A percentile compares a stretch with the other conserved stretches of the same genome.
Conservation (phyloP, 2,888 invertebrate genomes). For the Ectemnius lituratus region DNA sequence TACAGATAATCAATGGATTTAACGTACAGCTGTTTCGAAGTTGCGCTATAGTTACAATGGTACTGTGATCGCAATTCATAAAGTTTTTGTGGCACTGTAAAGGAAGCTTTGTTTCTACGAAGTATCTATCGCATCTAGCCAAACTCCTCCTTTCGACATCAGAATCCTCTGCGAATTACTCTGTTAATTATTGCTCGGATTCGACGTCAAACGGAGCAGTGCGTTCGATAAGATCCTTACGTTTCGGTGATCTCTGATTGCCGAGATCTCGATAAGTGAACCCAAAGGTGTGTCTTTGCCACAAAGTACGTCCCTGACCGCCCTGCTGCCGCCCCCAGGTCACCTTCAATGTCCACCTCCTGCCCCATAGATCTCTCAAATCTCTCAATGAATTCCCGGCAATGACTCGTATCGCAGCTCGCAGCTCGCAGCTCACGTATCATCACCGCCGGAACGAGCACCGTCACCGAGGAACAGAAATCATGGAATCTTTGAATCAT, state of each 20-base stretch:
- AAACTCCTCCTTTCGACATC: conserved; percentile 8
- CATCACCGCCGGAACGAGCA: background rate
- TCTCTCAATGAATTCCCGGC: conserved; percentile 22
- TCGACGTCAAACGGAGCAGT: conserved; percentile 25
- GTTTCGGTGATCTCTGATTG: too few relatives aligned
- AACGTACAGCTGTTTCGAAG: conserved; percentile 34
- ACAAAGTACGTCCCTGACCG: conserved; percentile 76
- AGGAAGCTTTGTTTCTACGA: conserved; percentile 36
- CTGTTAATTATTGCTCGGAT: background rate
- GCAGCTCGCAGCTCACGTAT: conserved; percentile 1
- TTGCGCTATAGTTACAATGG: conserved; percentile 27
- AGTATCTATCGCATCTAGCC: background rate
- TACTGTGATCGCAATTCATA: conserved; percentile 1
- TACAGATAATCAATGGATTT: conserved; percentile 13
- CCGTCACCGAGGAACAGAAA: background rate
- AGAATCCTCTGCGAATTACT: background rate
- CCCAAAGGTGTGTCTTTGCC: conserved; percentile 65
- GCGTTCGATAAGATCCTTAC: background rate
- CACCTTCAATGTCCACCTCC: conserved; percentile 69
- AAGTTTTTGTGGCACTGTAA: conserved; percentile 47
- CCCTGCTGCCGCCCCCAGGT: conserved; percentile 75
- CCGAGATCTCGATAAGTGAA: too few relatives aligned
- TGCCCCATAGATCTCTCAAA: conserved; percentile 60
- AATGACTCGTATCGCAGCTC: conserved; percentile 7
- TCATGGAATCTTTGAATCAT: too few relatives aligned